Percentiles rank a stretch among this genome's conserved stretches.
Conservation (phyloP, 2,888 invertebrate genomes). For the Acronicta aceris region DNA sequence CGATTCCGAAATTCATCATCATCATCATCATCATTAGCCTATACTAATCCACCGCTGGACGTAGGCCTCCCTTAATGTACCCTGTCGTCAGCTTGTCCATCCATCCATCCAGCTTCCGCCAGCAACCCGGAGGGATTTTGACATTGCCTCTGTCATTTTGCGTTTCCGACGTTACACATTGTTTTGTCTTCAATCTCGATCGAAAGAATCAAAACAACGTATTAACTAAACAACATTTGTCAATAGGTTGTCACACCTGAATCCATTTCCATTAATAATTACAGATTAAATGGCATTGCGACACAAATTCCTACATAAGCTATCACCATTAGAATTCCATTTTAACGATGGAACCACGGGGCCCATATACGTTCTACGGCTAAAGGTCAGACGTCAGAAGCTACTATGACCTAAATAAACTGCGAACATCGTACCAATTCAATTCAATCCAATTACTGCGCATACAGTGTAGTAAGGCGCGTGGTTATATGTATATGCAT, state of each 20-base stretch:
- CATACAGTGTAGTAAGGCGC: conserved; percentile 62
- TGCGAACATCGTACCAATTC: conserved; percentile 78
- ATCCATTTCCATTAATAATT: conserved; percentile 27
- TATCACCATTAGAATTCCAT: conserved; percentile 66
- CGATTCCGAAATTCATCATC: too few species aligned
- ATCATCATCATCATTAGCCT: too few species aligned
- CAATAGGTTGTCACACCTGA: conserved; percentile 1
- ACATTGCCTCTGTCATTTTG: too few species aligned
- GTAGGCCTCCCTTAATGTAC: too few species aligned
- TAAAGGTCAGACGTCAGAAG: conserved; percentile 72
- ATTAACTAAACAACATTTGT: not conserved
- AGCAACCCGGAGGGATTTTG: too few species aligned
- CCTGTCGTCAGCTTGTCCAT: too few species aligned
- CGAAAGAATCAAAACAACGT: not conserved
- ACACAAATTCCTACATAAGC: conserved; percentile 40
- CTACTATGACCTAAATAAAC: conserved; percentile 81
- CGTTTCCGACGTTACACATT: too few species aligned
- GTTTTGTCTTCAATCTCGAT: too few species aligned
- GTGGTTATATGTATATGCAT: conserved; percentile 26
- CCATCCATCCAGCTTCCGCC: too few species aligned
- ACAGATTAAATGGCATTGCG: conserved; percentile 43
- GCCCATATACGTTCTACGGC: conserved; percentile 55
- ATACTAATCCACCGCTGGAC: too few species aligned
- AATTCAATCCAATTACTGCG: conserved; percentile 82
- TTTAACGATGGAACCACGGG: conserved; percentile 61